Percentiles rank a stretch among this genome's conserved stretches.
These are phyloP conservation scores for Seriola quinqueradiata DNA, from an alignment of 2,113 vertebrate species.

Conservation along the genomic window DNA sequence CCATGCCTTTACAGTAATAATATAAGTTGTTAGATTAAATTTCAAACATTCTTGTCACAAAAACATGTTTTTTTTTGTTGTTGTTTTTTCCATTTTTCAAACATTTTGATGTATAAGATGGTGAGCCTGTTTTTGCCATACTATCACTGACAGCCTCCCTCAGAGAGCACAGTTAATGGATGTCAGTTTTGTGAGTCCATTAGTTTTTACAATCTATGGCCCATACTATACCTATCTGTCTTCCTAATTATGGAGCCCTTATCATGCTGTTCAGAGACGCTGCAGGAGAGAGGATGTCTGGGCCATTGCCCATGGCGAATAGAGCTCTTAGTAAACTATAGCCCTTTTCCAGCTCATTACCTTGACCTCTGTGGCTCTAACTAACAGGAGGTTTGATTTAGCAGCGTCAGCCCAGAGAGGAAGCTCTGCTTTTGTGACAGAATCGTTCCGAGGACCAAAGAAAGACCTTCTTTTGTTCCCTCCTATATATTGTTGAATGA, in stretches of 20 bases:
- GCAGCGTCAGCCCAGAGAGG: not conserved
- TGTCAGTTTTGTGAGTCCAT: conserved; percentile 43
- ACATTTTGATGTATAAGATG: not conserved
- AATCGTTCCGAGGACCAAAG: not conserved
- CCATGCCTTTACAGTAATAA: not conserved
- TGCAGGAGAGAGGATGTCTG: conserved; percentile 67
- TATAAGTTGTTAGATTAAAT: not conserved
- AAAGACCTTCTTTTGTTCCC: not conserved
- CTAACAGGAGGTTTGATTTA: conserved; percentile 21
- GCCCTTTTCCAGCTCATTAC: conserved; percentile 72
- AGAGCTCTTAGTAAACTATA: conserved; percentile 63
- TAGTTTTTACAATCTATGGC: conserved; percentile 58
- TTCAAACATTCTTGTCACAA: not conserved
- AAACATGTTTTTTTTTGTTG: not conserved
- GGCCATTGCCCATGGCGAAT: conserved; percentile 58
- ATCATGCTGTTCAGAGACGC: conserved; percentile 51
- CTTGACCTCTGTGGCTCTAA: conserved; percentile 33
- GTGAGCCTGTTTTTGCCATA: not conserved
- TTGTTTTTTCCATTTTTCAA: too few relatives aligned
- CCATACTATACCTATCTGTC: conserved; percentile 53
- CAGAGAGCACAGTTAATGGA: conserved; percentile 41
- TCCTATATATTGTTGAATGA: not conserved
- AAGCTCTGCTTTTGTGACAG: conserved; percentile 9
- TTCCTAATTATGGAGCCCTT: conserved; percentile 57
- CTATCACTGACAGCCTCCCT: not conserved